A percentile compares a stretch with the other conserved stretches of the same genome.
Evolutionary conservation across 2,888 invertebrate species (phyloP).

Genomic region (Macroteleia sp.): DNA sequence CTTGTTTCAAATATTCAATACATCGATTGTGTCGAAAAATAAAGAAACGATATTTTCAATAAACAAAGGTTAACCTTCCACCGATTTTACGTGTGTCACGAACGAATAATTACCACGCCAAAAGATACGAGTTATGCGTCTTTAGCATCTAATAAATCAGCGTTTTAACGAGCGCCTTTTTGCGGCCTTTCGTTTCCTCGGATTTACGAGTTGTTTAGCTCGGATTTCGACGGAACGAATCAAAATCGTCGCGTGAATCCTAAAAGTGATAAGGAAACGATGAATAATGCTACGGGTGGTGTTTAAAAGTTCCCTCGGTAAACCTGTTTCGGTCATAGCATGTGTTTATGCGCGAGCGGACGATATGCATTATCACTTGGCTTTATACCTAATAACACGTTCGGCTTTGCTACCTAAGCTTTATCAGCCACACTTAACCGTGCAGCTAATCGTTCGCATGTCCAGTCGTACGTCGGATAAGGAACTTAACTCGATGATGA

Average conservation of each 20-base stretch:
- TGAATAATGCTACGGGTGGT: conserved; percentile 12
- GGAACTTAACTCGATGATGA: conserved; percentile 73
- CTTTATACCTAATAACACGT: conserved; percentile 63
- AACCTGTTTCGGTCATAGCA: conserved; percentile 44
- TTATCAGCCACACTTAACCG: conserved; percentile 68
- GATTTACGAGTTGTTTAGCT: neutral
- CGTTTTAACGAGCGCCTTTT: no score
- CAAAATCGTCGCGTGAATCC: neutral
- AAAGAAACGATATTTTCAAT: conserved; percentile 27
- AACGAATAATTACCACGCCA: conserved; percentile 15
- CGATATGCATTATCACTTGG: conserved; percentile 65
- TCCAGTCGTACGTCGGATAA: conserved; percentile 63
- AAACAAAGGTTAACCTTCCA: conserved; percentile 7
- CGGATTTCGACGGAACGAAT: neutral
- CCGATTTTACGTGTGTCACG: conserved; percentile 28
- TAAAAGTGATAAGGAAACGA: conserved; percentile 4
- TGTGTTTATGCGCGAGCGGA: conserved; percentile 44
- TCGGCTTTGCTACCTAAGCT: conserved; percentile 44
- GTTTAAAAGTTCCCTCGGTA: conserved; percentile 20
- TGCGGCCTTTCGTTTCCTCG: neutral
- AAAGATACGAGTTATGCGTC: conserved; percentile 5
- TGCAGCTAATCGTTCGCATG: conserved; percentile 67
- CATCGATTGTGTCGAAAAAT: conserved; percentile 22
- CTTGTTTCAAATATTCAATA: conserved; percentile 20
- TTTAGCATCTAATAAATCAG: conserved; percentile 17